Conservation (phyloP, 2,797 vertebrate species). For the Catharus ustulatus region DNA sequence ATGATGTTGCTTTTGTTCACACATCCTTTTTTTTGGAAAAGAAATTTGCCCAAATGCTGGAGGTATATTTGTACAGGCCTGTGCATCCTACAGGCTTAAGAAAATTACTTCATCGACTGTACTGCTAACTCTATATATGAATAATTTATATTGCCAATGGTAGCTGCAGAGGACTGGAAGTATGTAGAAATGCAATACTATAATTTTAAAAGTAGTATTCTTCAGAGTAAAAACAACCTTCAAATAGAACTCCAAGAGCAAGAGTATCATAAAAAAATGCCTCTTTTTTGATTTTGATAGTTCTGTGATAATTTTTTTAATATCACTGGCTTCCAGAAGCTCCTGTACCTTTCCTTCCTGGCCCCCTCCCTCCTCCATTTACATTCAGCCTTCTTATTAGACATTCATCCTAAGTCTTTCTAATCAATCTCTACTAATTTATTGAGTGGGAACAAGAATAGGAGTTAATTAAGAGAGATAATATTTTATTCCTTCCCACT, state of each 20-base stretch:
- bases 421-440: neutral
- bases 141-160: neutral
- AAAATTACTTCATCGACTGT: neutral
- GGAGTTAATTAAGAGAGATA: neutral
- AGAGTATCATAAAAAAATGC: neutral
- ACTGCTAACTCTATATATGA: neutral
- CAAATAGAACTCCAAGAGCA: neutral
- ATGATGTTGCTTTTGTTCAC: neutral
- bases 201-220: neutral
- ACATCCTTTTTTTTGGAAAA: neutral
- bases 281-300: neutral
- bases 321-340: neutral
- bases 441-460: neutral
- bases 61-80: neutral
- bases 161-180: neutral
- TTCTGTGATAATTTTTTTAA: neutral
- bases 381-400: neutral
- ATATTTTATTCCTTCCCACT: neutral
- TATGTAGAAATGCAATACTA: neutral
- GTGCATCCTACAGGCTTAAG: neutral
- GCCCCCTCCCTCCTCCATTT: neutral
- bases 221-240: neutral
- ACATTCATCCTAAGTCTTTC: neutral
- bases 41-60: neutral
- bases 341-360: neutral